These are phyloP conservation scores for Conus betulinus DNA, from an alignment of 1,140 invertebrate genomes.

Conservation along the genomic window DNA sequence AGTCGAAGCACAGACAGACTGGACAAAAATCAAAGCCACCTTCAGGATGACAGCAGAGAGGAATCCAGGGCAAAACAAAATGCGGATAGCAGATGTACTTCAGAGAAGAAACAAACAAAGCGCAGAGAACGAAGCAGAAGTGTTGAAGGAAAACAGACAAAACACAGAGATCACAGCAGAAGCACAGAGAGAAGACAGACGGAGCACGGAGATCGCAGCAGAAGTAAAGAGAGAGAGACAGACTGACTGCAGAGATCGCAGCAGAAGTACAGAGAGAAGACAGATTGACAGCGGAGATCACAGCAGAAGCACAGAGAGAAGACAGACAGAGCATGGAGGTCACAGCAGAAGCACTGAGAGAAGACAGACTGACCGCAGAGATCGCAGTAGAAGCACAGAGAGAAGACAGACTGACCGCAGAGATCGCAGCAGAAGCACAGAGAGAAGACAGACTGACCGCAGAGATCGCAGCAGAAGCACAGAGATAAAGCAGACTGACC, in stretches of 20 bases:
- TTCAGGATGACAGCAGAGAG: constrained; percentile 27
- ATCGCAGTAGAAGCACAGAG: too few species aligned
- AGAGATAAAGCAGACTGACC: neutral
- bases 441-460: neutral
- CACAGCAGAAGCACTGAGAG: neutral
- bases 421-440: constrained; percentile 15
- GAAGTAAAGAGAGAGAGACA: neutral
- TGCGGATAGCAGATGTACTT: neutral
- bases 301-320: neutral
- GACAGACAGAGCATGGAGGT: too few species aligned
- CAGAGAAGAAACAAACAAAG: too few species aligned
- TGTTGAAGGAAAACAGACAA: too few species aligned
- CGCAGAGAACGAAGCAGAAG: too few species aligned
- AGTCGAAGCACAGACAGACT: neutral
- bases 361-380: neutral
- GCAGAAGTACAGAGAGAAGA: neutral
- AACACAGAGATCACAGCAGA: too few species aligned
- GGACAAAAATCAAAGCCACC: neutral
- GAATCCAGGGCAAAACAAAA: neutral
- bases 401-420: neutral
- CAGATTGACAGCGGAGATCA: neutral
- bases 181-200: neutral
- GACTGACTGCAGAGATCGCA: neutral
- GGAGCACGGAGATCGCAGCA: neutral
- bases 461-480: neutral